phyloP scores from a whole-genome alignment of 37 sponge, comb jelly and placozoan genomes.

The Halisarca cf. caerulea region DNA sequence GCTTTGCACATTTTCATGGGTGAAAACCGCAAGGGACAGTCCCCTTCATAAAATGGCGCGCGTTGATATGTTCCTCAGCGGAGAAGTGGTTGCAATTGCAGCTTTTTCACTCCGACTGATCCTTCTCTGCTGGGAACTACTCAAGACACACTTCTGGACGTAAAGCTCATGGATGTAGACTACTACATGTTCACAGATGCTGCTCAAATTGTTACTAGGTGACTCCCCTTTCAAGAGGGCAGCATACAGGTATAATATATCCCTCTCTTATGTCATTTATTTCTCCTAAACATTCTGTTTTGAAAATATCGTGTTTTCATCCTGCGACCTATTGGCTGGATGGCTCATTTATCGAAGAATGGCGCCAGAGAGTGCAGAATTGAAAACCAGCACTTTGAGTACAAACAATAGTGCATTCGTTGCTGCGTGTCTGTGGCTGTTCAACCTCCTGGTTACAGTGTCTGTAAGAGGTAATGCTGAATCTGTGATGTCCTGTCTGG shows the following conservation, averaged over 20 bases:
- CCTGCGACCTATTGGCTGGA: constrained; percentile 77
- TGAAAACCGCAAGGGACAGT: no score
- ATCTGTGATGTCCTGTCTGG: constrained; percentile 79
- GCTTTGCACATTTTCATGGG: no score
- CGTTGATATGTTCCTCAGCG: background rate
- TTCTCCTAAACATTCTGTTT: constrained; percentile 72
- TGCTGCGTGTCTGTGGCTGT: constrained; percentile 75
- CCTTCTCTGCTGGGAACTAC: constrained; percentile 51
- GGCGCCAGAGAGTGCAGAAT: background rate
- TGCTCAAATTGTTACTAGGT: constrained; percentile 73
- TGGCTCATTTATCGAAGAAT: constrained; percentile 70
- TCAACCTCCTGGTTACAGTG: constrained; percentile 94
- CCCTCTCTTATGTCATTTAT: no score
- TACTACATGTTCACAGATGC: constrained; percentile 97
- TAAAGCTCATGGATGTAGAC: constrained; percentile 97
- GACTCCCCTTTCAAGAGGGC: constrained; percentile 82
- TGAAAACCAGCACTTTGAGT: background rate
- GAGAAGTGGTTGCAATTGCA: background rate
- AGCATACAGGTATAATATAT: constrained; percentile 98
- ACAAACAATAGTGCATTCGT: background rate
- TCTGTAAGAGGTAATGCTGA: constrained; percentile 98
- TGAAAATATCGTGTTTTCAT: constrained; percentile 75
- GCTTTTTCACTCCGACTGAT: constrained; percentile 28
- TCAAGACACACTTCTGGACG: constrained; percentile 67
- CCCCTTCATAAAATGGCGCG: no score